phyloP scores from a whole-genome alignment of 2,113 vertebrate genomes.

The Rhagologus leucostigma region DNA sequence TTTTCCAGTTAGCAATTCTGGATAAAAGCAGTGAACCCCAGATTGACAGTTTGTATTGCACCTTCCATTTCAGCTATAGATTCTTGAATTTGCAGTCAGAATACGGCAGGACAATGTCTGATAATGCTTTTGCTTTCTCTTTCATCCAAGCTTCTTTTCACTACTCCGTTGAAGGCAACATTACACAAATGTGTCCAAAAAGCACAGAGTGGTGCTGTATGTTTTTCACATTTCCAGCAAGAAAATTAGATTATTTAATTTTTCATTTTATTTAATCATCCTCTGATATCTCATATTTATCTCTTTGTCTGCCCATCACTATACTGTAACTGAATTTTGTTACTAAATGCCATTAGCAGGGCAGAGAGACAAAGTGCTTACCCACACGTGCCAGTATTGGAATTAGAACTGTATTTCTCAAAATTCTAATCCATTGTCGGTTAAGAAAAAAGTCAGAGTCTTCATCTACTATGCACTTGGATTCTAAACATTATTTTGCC shows the following conservation, averaged over 20 bases:
- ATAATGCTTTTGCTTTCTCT: neutral
- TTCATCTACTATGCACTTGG: neutral
- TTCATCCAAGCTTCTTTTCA: neutral
- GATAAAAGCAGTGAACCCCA: neutral
- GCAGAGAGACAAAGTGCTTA: neutral
- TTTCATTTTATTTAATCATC: neutral
- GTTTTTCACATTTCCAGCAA: neutral
- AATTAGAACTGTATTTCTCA: neutral
- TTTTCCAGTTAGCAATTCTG: neutral
- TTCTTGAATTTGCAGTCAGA: neutral
- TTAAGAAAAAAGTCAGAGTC: neutral
- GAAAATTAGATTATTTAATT: neutral
- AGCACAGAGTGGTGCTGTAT: neutral
- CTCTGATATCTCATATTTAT: neutral
- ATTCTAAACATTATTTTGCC: neutral
- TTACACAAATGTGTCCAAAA: neutral
- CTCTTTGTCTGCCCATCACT: neutral
- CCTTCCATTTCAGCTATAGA: neutral
- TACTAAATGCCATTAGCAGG: neutral
- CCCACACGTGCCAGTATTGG: neutral
- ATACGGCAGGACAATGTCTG: neutral
- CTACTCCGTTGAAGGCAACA: neutral
- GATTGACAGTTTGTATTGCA: neutral
- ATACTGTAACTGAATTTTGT: neutral
- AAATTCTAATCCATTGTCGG: neutral